Evolutionary conservation across 1,140 invertebrate species (phyloP).

Genomic region (Muscidifurax raptorellus): DNA sequence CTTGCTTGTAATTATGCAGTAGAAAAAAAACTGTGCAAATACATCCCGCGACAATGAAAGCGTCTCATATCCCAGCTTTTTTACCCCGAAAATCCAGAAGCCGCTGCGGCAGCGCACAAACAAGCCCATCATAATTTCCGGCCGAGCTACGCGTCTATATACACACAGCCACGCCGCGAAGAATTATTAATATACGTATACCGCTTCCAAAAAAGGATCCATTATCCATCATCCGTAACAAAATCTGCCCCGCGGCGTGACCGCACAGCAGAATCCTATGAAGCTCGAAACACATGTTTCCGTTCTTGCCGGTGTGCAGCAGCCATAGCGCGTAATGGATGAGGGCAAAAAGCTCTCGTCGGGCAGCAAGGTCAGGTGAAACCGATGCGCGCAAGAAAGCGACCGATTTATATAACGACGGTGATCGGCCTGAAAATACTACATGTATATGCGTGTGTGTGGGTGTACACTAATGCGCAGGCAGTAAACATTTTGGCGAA

Average conservation of each 20-base stretch:
- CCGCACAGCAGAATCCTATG: not conserved
- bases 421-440: too few species aligned
- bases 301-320: not conserved
- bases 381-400: conserved; percentile 3
- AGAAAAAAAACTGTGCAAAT: too few species aligned
- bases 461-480: too few species aligned
- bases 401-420: conserved; percentile 3
- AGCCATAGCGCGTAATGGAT: not conserved
- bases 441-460: too few species aligned
- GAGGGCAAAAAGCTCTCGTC: not conserved
- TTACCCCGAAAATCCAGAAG: not conserved
- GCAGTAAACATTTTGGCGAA: too few species aligned
- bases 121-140: not conserved
- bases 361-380: not conserved
- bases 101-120: not conserved
- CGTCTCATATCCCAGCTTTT: not conserved
- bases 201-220: not conserved
- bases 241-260: not conserved
- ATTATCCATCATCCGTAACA: not conserved
- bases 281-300: conserved; percentile 26
- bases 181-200: not conserved
- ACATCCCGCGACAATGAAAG: too few species aligned
- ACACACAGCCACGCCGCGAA: not conserved
- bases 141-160: too few species aligned
- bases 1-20: too few species aligned